Evolutionary conservation across 1,140 invertebrate species (phyloP), one percentile per base, ranked within the genome.

Genomic region (Brachionus paranguensis): DNA sequence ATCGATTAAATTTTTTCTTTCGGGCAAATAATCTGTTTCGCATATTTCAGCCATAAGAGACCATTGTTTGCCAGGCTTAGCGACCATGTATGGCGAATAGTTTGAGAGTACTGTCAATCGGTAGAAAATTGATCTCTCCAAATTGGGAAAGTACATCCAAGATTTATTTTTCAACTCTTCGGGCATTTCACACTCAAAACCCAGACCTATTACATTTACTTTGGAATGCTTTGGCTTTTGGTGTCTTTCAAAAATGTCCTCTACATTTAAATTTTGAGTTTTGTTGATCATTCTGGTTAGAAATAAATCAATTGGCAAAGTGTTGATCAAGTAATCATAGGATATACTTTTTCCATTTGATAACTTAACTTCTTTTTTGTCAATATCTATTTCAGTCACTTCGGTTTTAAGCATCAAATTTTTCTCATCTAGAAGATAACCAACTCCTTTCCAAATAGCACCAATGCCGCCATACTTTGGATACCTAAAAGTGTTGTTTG

Each of bases 31-130:
- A 41, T 84, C 70, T 47, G 84, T 84, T 43, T 85, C 45, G 6
- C 88, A 88, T 78, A 86, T 88, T 84, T 88, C 87, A 79, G 87
- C 88, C 88, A 88, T 88, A 6, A 88, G 85, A 29, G 88, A 88
- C 87, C 88, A 88, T 68, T 88, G 88, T 78, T 88, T 87, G 24
- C 74, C 74, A 10, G 74, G 74, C 53, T 78, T 78, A 12, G 43
- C 43, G 12, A 78, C 74, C 43, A 50, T 50, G 55, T 78, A 78
- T 27, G 74, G 74, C 50, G 74, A 78, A 78, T 78, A 78, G 45
- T 78, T 85, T 14, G 85, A 86, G 12, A 87, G 85, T 76, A 88
- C 88, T 6, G 88, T 88, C 20, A 88, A 87, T 41, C 87, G 86
- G 78, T 88, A 88, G 84, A 88, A 88, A 41, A 87, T 88, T 83